Evolutionary conservation across 2,888 invertebrate genomes (phyloP).

Genomic region (Celastrina argiolus): DNA sequence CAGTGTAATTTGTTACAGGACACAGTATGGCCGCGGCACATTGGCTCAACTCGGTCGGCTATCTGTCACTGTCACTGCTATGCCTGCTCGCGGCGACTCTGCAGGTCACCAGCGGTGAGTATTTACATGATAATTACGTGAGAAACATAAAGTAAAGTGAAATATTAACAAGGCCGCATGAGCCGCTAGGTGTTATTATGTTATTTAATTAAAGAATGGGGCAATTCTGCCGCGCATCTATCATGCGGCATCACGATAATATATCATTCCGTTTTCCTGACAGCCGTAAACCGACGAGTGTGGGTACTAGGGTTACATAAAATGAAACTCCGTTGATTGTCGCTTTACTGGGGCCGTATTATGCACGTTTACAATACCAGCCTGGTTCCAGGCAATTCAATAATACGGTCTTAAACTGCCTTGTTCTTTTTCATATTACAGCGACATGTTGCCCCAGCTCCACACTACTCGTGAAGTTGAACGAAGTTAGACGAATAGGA

Average conservation of each 20-base stretch:
- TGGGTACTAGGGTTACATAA: too few relatives aligned
- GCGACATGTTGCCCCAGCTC: too few relatives aligned
- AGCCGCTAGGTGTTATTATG: constrained; percentile 29
- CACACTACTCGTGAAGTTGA: too few relatives aligned
- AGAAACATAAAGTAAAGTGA: too few relatives aligned
- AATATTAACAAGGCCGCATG: too few relatives aligned
- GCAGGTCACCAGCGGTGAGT: constrained; percentile 87
- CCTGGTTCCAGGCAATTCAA: too few relatives aligned
- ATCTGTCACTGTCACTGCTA: constrained; percentile 86
- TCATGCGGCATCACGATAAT: background rate
- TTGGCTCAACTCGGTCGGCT: constrained; percentile 89
- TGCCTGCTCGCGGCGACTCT: constrained; percentile 85
- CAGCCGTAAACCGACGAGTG: background rate
- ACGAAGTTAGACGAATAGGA: too few relatives aligned
- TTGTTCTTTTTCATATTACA: too few relatives aligned
- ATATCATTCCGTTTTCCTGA: background rate
- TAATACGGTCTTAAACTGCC: too few relatives aligned
- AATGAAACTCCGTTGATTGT: too few relatives aligned
- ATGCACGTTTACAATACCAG: too few relatives aligned
- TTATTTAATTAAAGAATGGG: constrained; percentile 10
- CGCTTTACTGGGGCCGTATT: too few relatives aligned
- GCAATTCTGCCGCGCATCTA: background rate
- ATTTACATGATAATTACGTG: background rate
- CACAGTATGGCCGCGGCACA: constrained; percentile 91
- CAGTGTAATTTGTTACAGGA: constrained; percentile 79